Evolutionary conservation across 30 jellyfish, hydroid and myxozoan species (phyloP).

Genomic region (Mastigias papua): DNA sequence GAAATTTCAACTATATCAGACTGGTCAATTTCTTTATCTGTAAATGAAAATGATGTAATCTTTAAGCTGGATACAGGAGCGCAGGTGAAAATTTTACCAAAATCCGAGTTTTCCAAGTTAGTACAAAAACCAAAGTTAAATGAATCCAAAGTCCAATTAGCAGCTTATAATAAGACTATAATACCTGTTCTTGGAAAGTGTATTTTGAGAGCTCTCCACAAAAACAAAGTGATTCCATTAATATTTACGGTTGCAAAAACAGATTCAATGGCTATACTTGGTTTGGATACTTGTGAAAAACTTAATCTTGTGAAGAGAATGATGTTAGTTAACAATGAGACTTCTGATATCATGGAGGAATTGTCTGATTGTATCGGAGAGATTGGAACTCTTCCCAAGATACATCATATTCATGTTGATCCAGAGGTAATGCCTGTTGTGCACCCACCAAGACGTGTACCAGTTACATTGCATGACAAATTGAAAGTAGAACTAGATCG

Average conservation of each 20-base stretch:
- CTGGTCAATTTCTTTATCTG: neutral
- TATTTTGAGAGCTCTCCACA: no score
- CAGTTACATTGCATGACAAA: conserved; percentile 6
- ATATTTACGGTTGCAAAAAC: no score
- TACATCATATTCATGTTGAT: neutral
- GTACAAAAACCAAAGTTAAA: neutral
- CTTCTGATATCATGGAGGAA: no score
- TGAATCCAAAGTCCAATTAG: neutral
- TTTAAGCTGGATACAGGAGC: neutral
- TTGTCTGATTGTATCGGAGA: no score
- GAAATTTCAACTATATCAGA: neutral
- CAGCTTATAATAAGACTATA: neutral
- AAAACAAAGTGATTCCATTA: no score
- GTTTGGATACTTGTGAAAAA: no score
- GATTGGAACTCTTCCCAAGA: neutral
- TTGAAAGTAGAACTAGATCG: neutral
- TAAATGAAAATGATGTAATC: neutral
- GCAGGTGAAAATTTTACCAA: neutral
- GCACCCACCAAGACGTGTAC: conserved; percentile 10
- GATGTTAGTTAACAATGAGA: no score
- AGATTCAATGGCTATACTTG: no score
- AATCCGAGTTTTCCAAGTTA: neutral
- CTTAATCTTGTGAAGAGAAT: no score
- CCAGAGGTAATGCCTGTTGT: no score
- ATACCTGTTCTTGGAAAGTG: neutral